Evolutionary conservation across 2,113 vertebrate genomes (phyloP).

Genomic region (Gracilinanus agilis): DNA sequence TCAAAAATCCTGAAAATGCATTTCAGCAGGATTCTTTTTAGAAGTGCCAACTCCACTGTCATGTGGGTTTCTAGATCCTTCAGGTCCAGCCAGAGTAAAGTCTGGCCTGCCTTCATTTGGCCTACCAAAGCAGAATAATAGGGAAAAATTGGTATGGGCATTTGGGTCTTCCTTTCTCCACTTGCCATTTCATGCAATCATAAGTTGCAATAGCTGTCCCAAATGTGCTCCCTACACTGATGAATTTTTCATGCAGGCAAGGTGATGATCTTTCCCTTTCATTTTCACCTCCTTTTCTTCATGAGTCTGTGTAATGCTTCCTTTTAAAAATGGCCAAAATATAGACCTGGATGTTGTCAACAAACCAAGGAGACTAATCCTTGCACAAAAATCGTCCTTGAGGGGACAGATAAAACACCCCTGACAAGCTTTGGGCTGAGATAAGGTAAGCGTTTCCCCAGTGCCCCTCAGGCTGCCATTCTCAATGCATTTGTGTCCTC

Average conservation of each 20-base stretch:
- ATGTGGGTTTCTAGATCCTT: constrained; percentile 14
- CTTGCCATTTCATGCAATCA: constrained; percentile 43
- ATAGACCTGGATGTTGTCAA: constrained; percentile 21
- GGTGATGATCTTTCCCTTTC: background rate
- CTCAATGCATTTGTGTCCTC: background rate
- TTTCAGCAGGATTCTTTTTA: constrained; percentile 24
- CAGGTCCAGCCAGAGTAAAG: constrained; percentile 50
- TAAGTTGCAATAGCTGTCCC: background rate
- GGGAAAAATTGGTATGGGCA: constrained; percentile 43
- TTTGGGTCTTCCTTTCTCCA: constrained; percentile 45
- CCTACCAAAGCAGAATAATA: constrained; percentile 41
- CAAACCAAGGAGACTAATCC: constrained; percentile 26
- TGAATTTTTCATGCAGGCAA: constrained; percentile 39
- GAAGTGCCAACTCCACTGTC: constrained; percentile 16
- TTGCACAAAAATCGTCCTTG: constrained; percentile 19
- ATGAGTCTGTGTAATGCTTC: constrained; percentile 3
- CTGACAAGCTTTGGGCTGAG: constrained; percentile 2
- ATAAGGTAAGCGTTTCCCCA: background rate
- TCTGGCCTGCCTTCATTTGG: constrained; percentile 51
- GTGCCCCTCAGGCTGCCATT: background rate
- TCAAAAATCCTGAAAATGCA: constrained; percentile 27
- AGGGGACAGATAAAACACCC: background rate
- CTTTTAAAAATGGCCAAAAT: constrained; percentile 16
- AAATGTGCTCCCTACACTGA: constrained; percentile 1
- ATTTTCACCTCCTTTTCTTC: constrained; percentile 34